Conservation (phyloP, 1,140 invertebrate genomes). For the Saccostrea cuccullata region DNA sequence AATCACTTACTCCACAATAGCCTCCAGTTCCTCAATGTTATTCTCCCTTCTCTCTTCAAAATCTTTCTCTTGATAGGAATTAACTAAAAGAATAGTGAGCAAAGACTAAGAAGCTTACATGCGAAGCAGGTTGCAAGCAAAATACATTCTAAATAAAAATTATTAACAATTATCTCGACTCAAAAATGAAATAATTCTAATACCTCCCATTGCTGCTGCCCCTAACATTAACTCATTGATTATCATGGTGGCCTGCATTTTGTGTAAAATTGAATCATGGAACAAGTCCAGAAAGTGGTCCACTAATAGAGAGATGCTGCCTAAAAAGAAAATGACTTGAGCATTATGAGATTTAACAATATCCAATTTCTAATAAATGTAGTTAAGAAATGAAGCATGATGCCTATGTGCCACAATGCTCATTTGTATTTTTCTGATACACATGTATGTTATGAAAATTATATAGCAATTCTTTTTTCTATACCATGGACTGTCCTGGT, state of each 20-base stretch:
- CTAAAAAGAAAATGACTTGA: conserved; percentile 40
- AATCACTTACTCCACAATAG: conserved; percentile 23
- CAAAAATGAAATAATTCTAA: not conserved
- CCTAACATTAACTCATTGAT: conserved; percentile 71
- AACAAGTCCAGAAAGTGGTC: conserved; percentile 70
- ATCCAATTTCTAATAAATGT: too few relatives aligned
- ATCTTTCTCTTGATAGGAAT: conserved; percentile 37
- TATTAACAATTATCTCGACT: too few relatives aligned
- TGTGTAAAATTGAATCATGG: conserved; percentile 66
- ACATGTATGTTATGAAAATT: too few relatives aligned
- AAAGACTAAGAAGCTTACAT: not conserved
- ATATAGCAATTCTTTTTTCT: too few relatives aligned
- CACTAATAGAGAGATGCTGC: conserved; percentile 63
- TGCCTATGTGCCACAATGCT: too few relatives aligned
- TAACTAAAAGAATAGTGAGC: not conserved
- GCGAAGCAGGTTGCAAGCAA: too few relatives aligned
- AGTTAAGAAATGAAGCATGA: too few relatives aligned
- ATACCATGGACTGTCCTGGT: too few relatives aligned
- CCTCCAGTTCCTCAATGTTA: conserved; percentile 37
- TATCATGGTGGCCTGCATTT: conserved; percentile 64
- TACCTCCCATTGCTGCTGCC: conserved; percentile 41
- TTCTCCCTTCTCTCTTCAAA: conserved; percentile 5
- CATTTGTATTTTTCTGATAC: too few relatives aligned
- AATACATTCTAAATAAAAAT: too few relatives aligned
- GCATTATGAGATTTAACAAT: too few relatives aligned